These are phyloP conservation scores for Apis mellifera DNA, from an alignment of 1,140 invertebrate genomes.

Conservation along the genomic window DNA sequence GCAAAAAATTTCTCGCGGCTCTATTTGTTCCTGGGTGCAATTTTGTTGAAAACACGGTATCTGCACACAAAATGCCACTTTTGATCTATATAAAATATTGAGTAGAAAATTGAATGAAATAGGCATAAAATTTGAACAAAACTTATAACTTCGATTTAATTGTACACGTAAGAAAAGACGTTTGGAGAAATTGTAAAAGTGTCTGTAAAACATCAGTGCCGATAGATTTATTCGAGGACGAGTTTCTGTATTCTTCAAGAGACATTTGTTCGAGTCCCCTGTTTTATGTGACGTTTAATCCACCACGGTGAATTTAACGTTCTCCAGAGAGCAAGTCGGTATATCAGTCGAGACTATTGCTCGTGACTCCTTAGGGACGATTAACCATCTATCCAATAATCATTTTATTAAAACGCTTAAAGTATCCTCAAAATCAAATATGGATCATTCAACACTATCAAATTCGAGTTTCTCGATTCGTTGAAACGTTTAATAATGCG, in stretches of 20 bases:
- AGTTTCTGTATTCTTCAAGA: constrained; percentile 34
- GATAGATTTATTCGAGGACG: background rate
- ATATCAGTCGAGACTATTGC: constrained; percentile 23
- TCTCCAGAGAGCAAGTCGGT: constrained; percentile 27
- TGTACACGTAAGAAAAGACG: no score
- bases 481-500: background rate
- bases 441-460: background rate
- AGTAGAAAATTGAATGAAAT: background rate
- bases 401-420: constrained; percentile 1
- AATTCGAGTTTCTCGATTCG: background rate
- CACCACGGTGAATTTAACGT: constrained; percentile 1
- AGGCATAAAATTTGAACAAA: no score
- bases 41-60: background rate
- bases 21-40: background rate
- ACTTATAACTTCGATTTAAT: no score
- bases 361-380: background rate
- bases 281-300: constrained; percentile 46
- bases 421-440: background rate
- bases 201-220: constrained; percentile 1
- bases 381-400: constrained; percentile 29
- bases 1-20: background rate
- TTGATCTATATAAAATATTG: background rate
- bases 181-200: constrained; percentile 1
- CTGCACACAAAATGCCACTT: background rate
- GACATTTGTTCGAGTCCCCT: constrained; percentile 26